Base-by-base conservation (phyloP, 1,140 invertebrate genomes). In the Sitodiplosis mosellana region DNA sequence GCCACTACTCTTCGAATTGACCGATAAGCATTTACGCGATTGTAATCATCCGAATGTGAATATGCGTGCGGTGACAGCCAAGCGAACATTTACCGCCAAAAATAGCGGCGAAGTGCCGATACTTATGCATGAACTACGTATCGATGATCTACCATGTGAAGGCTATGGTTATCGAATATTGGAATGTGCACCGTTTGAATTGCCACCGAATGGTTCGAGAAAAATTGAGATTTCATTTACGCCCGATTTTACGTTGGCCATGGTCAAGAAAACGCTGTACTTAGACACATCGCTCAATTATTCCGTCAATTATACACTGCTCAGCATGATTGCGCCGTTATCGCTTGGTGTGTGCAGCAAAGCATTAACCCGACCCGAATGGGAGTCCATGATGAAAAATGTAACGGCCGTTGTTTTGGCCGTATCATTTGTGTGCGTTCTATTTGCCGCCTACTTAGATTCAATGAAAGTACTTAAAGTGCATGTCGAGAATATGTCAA, bases 141-240 rank as follows among this genome's bases (percentile, higher is more conserved):
- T 92, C 42, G 85, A 80, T 55, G 77, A 77, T 27, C 65, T 77
- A 21, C 61, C 68, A 0, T 94, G 90, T 59, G 81, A 86, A 65
- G 87, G 87, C 3, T 88, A 83, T 61, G 90, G 90, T 10, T 95
- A 90, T 59, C 76, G 75, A 59, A 75, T 92, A 17, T 65, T 89
- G 18, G 82, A 92, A 55, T 95, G 92, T 65, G 69, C 74, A 20
- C 75, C 82, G 10, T 91, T 94, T 60, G 68, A 76, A 37, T 68
- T 97, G 34, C 65, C 68, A 47, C 85, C 90, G 14, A 93, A 94
- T 65, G 75, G 74, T 10, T 83, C 80, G n/a, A 75, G 74, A 54
- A 83, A 82, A 60, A 78, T 97, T 22, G 87, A 94, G 56, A 85
- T 96, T 53, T 81, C 84, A 47, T 95, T 92, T 63, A 87, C 86